phyloP scores from a whole-genome alignment of 2,888 invertebrate species.

The Rhagophthalmus giganteus region DNA sequence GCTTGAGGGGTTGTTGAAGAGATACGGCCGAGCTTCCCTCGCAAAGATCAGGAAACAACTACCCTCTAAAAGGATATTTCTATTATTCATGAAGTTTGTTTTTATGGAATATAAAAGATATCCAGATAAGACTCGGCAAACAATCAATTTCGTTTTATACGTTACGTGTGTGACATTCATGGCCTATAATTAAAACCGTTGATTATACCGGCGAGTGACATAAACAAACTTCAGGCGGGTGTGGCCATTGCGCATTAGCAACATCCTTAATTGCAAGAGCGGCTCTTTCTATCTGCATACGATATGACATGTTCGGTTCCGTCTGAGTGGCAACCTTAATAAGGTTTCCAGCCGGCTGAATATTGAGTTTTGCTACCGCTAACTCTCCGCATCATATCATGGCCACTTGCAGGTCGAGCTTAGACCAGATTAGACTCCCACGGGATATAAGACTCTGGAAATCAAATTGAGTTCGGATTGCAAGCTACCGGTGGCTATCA shows the following conservation, averaged over 20 bases:
- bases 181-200: constrained; percentile 30
- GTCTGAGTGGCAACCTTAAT: constrained; percentile 56
- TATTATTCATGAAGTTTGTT: constrained; percentile 42
- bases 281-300: constrained; percentile 48
- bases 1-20: constrained; percentile 31
- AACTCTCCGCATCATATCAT: constrained; percentile 50
- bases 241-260: constrained; percentile 36
- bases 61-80: constrained; percentile 40
- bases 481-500: constrained; percentile 48
- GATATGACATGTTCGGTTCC: constrained; percentile 50
- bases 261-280: constrained; percentile 45
- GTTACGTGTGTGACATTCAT: constrained; percentile 31
- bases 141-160: constrained; percentile 35
- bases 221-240: constrained; percentile 33
- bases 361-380: constrained; percentile 55
- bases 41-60: constrained; percentile 36
- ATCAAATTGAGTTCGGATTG: constrained; percentile 58
- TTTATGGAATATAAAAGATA: constrained; percentile 40
- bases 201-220: constrained; percentile 32
- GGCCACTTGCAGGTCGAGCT: constrained; percentile 56
- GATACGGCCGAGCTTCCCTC: constrained; percentile 32
- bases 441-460: constrained; percentile 52
- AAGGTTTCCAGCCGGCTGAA: constrained; percentile 58
- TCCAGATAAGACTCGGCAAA: constrained; percentile 35
- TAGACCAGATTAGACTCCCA: constrained; percentile 55